These are phyloP conservation scores for Trachelus iudaicus DNA, from an alignment of 2,888 invertebrate genomes.

Conservation along the genomic window DNA sequence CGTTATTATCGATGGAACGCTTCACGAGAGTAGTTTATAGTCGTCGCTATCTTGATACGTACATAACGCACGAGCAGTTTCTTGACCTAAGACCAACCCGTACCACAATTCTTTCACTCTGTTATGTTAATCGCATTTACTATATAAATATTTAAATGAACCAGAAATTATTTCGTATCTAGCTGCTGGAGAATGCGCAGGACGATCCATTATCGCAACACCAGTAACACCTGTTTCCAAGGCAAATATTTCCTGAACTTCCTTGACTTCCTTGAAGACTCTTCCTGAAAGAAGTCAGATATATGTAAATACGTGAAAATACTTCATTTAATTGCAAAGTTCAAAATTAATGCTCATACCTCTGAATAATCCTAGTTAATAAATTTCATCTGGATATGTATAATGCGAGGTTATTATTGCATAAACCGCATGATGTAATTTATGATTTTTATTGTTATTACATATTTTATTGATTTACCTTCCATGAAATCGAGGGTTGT, in stretches of 20 bases:
- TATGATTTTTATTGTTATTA: neutral
- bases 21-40: neutral
- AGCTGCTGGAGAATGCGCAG: neutral
- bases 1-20: neutral
- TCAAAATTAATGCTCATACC: neutral
- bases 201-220: neutral
- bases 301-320: no score
- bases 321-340: neutral
- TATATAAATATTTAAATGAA: conserved; percentile 22
- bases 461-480: neutral
- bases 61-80: conserved; percentile 10
- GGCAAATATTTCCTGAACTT: neutral
- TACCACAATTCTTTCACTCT: conserved; percentile 15
- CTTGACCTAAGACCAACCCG: conserved; percentile 19
- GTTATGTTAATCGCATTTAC: conserved; percentile 20
- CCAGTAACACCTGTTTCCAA: neutral
- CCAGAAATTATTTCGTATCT: conserved; percentile 7
- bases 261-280: neutral
- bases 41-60: neutral
- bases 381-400: neutral
- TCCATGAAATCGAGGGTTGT: neutral
- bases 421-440: neutral
- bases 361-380: neutral
- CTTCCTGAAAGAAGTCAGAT: neutral
- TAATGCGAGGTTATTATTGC: no score